A percentile compares a stretch with the other conserved stretches of the same genome.
Evolutionary conservation across 2,888 invertebrate species (phyloP).

Genomic region (Anoplius nigerrimus): DNA sequence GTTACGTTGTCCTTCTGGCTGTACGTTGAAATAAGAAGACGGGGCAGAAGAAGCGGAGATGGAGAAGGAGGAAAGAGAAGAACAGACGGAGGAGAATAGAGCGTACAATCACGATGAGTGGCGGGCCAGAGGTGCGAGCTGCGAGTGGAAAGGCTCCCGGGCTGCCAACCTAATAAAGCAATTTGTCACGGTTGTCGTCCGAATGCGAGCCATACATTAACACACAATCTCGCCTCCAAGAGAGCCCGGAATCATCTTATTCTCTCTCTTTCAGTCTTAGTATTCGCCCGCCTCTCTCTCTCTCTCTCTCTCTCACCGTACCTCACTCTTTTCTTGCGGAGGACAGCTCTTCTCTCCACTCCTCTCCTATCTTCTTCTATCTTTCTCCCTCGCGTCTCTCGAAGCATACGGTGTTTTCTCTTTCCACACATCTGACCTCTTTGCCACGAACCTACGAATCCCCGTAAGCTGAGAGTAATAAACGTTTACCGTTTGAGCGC

Average conservation of each 20-base stretch:
- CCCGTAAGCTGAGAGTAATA: background rate
- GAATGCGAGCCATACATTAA: constrained; percentile 74
- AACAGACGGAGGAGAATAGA: constrained; percentile 57
- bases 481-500: no score
- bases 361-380: constrained; percentile 8
- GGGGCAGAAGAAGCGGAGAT: constrained; percentile 37
- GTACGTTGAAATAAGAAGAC: constrained; percentile 30
- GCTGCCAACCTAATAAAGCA: constrained; percentile 74
- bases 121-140: constrained; percentile 62
- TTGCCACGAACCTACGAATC: constrained; percentile 4
- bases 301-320: constrained; percentile 16
- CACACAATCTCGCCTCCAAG: constrained; percentile 70
- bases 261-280: constrained; percentile 33
- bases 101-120: constrained; percentile 66
- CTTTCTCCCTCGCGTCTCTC: background rate
- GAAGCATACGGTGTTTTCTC: constrained; percentile 27
- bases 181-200: constrained; percentile 75
- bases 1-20: constrained; percentile 55
- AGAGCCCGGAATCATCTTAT: constrained; percentile 51
- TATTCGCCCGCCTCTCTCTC: constrained; percentile 33
- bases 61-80: constrained; percentile 43
- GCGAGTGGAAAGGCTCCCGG: constrained; percentile 71
- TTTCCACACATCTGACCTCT: constrained; percentile 14
- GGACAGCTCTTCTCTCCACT: constrained; percentile 11
- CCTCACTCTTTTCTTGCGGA: background rate